Evolutionary conservation across 1,140 invertebrate species (phyloP), one percentile per base, ranked within the genome.

Genomic region (Adoxophyes honmai): DNA sequence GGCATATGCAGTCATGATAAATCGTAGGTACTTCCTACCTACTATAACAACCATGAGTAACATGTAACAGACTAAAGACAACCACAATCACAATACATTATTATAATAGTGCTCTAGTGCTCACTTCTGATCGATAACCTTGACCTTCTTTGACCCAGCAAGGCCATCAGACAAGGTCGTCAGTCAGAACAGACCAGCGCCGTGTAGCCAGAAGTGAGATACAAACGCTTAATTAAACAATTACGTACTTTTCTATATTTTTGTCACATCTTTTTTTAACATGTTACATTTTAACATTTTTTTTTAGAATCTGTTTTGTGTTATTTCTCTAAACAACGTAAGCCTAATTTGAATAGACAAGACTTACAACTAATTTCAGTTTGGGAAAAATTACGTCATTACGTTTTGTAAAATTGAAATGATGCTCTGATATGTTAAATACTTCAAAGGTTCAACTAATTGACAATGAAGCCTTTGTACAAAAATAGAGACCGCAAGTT

Each of bases 41-140:
- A 62, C 64, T 51, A 56, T 64, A 66, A 69, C 70, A 69, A 69
- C 64, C 66, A 62, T 63, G 11, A 59, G 61, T 69, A 72, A 72
- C 66, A 62, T 35, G 21, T 64, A 71, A 71, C 66, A 68, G 42
- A 48, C 21, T 28, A 28, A 28, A 2, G 36, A 9, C 52, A 53
- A 53, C 52, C 52, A 36, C 10, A 15, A 36, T 36, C 42, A 48
- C 42, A 28, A 21, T 28, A 48, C n/a, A 28, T 39, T 6, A 39
- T 39, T 21, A 18, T 33, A 28, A 9, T 33, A 28, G 21, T 10
- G n/a, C 7, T 18, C 16, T 21, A 48, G 11, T 21, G 21, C 11
- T 36, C n/a, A 48, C n/a, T n/a, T 28, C 11, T 48, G n/a, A 28
- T 4, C n/a, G 18, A 48, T 42, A 1, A 42, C 16, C 15, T 44